Conservation (phyloP, 2,797 vertebrate genomes). For the Helarctos malayanus region DNA sequence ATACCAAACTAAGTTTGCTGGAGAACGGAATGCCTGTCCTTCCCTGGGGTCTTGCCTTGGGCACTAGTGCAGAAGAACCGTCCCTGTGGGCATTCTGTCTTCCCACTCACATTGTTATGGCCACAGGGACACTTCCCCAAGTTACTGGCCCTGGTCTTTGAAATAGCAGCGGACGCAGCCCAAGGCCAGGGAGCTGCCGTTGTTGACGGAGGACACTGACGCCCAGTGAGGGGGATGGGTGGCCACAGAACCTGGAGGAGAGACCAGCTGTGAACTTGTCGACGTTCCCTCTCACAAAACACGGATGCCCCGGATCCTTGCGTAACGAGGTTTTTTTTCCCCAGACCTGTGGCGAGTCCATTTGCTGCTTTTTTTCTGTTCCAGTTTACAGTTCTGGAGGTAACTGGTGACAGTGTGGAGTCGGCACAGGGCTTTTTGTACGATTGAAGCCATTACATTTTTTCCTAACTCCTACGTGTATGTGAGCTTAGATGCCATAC, state of each 20-base stretch:
- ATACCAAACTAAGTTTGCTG: too few species aligned
- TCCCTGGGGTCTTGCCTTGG: not conserved
- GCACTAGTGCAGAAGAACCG: rapidly evolving
- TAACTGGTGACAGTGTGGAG: too few species aligned
- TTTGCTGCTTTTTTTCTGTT: not conserved
- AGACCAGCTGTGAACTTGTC: not conserved
- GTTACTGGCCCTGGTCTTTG: rapidly evolving
- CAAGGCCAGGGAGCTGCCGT: not conserved
- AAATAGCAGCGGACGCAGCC: not conserved
- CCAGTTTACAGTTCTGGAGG: not conserved
- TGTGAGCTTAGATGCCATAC: not conserved
- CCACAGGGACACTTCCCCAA: too few species aligned
- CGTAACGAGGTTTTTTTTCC: not conserved
- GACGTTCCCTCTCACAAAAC: not conserved
- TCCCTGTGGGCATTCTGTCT: too few species aligned
- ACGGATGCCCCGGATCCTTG: not conserved
- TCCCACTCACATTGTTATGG: too few species aligned
- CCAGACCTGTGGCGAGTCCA: rapidly evolving
- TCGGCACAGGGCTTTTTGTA: not conserved
- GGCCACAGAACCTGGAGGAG: too few species aligned
- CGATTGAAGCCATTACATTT: not conserved
- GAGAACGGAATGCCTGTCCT: rapidly evolving
- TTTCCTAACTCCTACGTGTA: rapidly evolving
- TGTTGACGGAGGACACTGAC: not conserved
- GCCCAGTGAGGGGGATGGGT: rapidly evolving